These are phyloP conservation scores for Leucozona laternaria DNA, from an alignment of 2,888 invertebrate species.

Conservation along the genomic window DNA sequence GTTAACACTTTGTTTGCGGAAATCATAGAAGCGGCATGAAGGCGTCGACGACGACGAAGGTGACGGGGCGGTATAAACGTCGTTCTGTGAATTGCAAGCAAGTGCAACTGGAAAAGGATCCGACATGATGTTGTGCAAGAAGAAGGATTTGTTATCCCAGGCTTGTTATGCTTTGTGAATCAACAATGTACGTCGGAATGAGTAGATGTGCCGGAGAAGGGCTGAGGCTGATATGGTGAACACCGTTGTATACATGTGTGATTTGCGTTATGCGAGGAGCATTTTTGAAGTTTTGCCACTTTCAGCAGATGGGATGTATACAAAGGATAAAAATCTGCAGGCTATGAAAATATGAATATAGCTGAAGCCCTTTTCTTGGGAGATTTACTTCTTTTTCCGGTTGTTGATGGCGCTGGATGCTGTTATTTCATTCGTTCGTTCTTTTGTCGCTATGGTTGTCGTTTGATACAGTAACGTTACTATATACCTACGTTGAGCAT, in stretches of 20 bases:
- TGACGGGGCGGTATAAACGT: neutral
- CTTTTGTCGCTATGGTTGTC: conserved; percentile 9
- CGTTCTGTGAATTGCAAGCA: conserved; percentile 44
- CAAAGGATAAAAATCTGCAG: conserved; percentile 43
- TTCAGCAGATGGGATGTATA: conserved; percentile 55
- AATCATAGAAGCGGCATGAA: conserved; percentile 24
- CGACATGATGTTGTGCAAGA: conserved; percentile 61
- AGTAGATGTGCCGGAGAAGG: neutral
- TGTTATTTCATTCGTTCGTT: conserved; percentile 19
- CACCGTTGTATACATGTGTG: conserved; percentile 40
- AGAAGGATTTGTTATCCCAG: conserved; percentile 65
- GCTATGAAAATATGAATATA: conserved; percentile 67
- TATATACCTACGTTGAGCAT: neutral
- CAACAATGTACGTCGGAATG: neutral
- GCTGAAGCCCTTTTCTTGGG: conserved; percentile 46
- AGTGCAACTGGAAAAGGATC: conserved; percentile 57
- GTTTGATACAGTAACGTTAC: conserved; percentile 4
- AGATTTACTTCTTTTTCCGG: conserved; percentile 71
- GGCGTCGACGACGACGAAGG: neutral
- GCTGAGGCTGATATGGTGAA: neutral
- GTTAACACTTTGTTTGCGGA: conserved; percentile 62
- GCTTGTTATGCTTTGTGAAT: conserved; percentile 37
- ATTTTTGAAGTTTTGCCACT: conserved; percentile 69
- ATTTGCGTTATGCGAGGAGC: conserved; percentile 41
- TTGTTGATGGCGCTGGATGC: conserved; percentile 49